Conservation (phyloP, 2,113 vertebrate species). For the Hyaena hyaena region DNA sequence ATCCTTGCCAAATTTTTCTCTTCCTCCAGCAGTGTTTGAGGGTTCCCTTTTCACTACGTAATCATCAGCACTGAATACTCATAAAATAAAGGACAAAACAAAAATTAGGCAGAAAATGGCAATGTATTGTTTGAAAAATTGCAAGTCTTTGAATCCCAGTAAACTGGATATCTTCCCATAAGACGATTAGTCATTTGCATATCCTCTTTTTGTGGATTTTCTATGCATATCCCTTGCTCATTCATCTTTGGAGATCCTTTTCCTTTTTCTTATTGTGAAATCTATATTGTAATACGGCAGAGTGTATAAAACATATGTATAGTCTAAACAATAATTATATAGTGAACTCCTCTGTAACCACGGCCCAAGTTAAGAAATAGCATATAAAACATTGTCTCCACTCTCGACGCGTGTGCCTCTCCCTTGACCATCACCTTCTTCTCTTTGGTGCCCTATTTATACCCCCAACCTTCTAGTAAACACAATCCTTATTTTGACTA, state of each 20-base stretch:
- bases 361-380: background rate
- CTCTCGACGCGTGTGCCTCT: too few species aligned
- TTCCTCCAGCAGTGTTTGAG: background rate
- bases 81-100: background rate
- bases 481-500: background rate
- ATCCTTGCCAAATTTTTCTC: background rate
- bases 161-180: background rate
- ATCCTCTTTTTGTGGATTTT: background rate
- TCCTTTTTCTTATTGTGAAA: background rate
- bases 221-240: background rate
- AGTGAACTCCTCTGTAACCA: background rate
- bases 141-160: background rate
- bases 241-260: slow-evolving; percentile 3
- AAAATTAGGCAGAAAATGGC: slow-evolving; percentile 12
- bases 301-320: background rate
- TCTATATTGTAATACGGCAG: background rate
- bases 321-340: background rate
- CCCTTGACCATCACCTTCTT: background rate
- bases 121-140: background rate
- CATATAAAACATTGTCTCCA: background rate
- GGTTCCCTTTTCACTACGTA: background rate
- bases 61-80: background rate
- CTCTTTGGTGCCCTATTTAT: background rate
- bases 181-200: background rate
- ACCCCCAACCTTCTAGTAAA: background rate